Evolutionary conservation across 2,113 vertebrate species (phyloP).

Genomic region (Typhlomys cinereus): DNA sequence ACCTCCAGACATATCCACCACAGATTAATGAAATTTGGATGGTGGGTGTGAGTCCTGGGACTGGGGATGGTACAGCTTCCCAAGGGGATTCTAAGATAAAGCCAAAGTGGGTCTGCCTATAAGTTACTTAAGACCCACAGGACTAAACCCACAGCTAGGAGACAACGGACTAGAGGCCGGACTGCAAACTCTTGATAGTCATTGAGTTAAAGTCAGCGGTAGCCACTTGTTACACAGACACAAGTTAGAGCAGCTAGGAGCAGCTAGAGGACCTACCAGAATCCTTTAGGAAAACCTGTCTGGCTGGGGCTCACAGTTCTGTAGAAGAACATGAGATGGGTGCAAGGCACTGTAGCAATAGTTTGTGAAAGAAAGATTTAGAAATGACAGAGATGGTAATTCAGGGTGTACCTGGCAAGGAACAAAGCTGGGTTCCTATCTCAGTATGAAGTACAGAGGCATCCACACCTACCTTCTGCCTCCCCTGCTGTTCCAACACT

Average conservation of each 20-base stretch:
- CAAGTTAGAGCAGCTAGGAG: neutral
- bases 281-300: neutral
- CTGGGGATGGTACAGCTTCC: too few relatives aligned
- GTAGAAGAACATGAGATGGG: neutral
- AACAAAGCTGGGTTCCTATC: neutral
- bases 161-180: fast-evolving
- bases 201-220: neutral
- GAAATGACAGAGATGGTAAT: fast-evolving
- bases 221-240: neutral
- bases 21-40: neutral
- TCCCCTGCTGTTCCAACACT: neutral
- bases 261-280: neutral
- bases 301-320: neutral
- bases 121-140: too few relatives aligned
- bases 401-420: neutral
- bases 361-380: neutral
- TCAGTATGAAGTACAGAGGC: fast-evolving
- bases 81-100: too few relatives aligned
- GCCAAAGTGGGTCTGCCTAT: too few relatives aligned
- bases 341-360: neutral
- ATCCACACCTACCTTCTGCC: neutral
- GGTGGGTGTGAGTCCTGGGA: neutral
- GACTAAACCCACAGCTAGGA: neutral
- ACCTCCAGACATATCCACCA: neutral
- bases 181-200: neutral